phyloP scores from a whole-genome alignment of 2,113 vertebrate species.

The Neodon shergylaensis region DNA sequence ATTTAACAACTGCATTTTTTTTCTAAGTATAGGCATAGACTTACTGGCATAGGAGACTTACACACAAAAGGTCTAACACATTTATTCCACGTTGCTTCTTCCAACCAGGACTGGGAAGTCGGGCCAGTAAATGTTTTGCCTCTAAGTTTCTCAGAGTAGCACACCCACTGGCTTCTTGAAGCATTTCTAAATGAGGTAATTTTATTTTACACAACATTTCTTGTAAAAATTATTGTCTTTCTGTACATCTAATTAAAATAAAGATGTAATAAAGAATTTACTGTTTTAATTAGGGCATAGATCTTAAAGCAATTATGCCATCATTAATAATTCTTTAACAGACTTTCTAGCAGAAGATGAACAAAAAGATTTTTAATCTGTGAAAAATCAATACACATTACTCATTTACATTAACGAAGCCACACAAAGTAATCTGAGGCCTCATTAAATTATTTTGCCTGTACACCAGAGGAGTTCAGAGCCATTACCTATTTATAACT shows the following conservation, averaged over 20 bases:
- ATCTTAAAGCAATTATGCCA: constrained; percentile 87
- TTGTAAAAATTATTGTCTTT: constrained; percentile 89
- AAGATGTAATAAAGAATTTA: constrained; percentile 88
- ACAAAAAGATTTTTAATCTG: constrained; percentile 83
- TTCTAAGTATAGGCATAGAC: constrained; percentile 51
- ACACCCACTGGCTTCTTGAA: constrained; percentile 70
- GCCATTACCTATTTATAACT: constrained; percentile 78
- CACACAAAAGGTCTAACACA: neutral
- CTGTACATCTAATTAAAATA: constrained; percentile 89
- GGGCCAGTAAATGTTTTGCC: constrained; percentile 63
- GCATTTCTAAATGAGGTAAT: constrained; percentile 81
- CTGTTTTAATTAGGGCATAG: constrained; percentile 87
- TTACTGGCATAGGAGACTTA: constrained; percentile 23
- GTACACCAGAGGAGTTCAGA: constrained; percentile 78
- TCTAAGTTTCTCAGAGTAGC: constrained; percentile 42
- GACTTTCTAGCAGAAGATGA: constrained; percentile 81
- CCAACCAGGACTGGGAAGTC: constrained; percentile 59
- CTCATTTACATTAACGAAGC: constrained; percentile 85
- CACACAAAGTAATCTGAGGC: constrained; percentile 80
- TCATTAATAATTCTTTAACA: constrained; percentile 89
- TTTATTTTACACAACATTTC: constrained; percentile 83
- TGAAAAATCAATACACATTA: constrained; percentile 88
- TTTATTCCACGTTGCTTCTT: constrained; percentile 64
- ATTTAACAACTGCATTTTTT: constrained; percentile 66
- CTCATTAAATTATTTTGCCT: constrained; percentile 83